A percentile compares a stretch with the other conserved stretches of the same genome.
Conservation (phyloP, 1,140 invertebrate species). For the Ceratoteleas bidentatus region DNA sequence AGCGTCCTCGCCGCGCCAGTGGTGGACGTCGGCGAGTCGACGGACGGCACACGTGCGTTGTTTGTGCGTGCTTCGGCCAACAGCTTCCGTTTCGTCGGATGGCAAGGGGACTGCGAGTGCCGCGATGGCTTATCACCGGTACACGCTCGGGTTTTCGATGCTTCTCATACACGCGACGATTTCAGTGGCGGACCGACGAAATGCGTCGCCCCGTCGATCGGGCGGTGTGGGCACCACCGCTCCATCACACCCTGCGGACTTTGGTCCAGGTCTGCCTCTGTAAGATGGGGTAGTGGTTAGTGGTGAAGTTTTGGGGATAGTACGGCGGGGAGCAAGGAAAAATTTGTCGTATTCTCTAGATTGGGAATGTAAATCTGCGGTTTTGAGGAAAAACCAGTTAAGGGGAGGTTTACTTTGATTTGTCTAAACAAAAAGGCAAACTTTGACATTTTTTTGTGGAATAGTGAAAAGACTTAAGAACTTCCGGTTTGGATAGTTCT, state of each 20-base stretch:
- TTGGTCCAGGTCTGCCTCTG: conserved; percentile 82
- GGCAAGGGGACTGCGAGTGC: conserved; percentile 56
- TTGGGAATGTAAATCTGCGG: no score
- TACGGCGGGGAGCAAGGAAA: no score
- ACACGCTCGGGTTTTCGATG: conserved; percentile 59
- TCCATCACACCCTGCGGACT: conserved; percentile 82
- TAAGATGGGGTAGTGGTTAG: no score
- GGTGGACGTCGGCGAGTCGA: conserved; percentile 56
- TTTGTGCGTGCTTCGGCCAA: conserved; percentile 64
- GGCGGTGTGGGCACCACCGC: conserved; percentile 81
- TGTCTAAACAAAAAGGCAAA: no score
- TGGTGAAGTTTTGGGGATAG: no score
- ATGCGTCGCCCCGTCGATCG: conserved; percentile 67
- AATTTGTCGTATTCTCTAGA: no score
- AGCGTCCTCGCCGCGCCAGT: conserved; percentile 56
- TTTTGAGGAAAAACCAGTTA: no score
- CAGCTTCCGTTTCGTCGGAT: conserved; percentile 52
- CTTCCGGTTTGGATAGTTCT: no score
- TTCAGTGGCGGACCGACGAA: conserved; percentile 71
- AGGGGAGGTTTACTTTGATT: no score
- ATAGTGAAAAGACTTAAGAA: no score
- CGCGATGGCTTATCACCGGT: conserved; percentile 64
- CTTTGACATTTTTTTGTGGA: no score
- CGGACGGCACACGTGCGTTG: conserved; percentile 65
- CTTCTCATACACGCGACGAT: conserved; percentile 68